phyloP scores from a whole-genome alignment of 2,888 invertebrate genomes.

The Trichopoda pennipes region DNA sequence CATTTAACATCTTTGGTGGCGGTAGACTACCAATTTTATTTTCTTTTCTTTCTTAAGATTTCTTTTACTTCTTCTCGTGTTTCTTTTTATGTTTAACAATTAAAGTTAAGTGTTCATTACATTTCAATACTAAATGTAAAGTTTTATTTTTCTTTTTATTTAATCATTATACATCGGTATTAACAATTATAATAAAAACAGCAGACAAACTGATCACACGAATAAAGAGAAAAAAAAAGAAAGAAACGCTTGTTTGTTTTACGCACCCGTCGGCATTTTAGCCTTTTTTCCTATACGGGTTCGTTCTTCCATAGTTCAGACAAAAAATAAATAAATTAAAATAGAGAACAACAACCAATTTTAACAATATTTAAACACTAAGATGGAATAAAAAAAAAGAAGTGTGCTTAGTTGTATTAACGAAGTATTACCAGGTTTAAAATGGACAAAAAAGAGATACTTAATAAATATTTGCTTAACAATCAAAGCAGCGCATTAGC shows the following conservation, averaged over 20 bases:
- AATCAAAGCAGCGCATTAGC: conserved; percentile 31
- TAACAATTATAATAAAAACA: conserved; percentile 43
- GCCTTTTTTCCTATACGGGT: conserved; percentile 37
- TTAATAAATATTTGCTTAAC: conserved; percentile 61
- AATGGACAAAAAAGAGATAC: conserved; percentile 39
- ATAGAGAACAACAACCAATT: conserved; percentile 39
- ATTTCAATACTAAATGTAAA: conserved; percentile 51
- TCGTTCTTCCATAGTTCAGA: conserved; percentile 28
- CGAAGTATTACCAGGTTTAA: conserved; percentile 29
- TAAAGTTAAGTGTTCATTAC: conserved; percentile 45
- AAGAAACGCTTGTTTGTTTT: conserved; percentile 74
- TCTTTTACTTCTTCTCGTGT: not conserved
- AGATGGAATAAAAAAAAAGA: conserved; percentile 36
- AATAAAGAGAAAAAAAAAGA: not conserved
- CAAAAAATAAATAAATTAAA: not conserved
- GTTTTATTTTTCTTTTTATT: conserved; percentile 58
- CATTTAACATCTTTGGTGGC: conserved; percentile 68
- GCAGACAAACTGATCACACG: conserved; percentile 12
- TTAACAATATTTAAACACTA: conserved; percentile 53
- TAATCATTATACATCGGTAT: conserved; percentile 65
- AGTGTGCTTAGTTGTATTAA: conserved; percentile 41
- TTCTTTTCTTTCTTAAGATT: not conserved
- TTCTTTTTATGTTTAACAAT: conserved; percentile 1
- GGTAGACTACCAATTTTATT: conserved; percentile 14
- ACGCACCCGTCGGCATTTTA: conserved; percentile 78